phyloP scores from a whole-genome alignment of 35 echinoderm and acorn worm species.

The Apostichopus japonicus region DNA sequence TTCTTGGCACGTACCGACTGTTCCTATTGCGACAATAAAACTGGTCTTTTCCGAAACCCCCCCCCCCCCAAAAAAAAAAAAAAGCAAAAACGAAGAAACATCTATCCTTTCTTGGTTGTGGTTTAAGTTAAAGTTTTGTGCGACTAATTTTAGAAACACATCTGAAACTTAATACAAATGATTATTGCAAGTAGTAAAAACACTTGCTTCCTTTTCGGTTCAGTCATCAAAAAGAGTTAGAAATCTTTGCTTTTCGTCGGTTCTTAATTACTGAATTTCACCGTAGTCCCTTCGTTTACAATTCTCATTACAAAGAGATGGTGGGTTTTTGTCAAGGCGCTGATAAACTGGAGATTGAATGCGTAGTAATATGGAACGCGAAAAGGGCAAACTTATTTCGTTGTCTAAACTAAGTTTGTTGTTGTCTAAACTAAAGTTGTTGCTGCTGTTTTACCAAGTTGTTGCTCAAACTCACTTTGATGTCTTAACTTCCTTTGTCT shows the following conservation, averaged over 20 bases:
- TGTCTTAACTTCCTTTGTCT: too few relatives aligned
- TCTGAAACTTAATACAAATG: neutral
- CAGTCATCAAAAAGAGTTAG: neutral
- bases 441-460: too few relatives aligned
- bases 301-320: slow-evolving; percentile 6
- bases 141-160: neutral
- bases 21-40: too few relatives aligned
- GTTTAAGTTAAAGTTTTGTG: neutral
- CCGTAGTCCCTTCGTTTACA: neutral
- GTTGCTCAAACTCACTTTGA: too few relatives aligned
- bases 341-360: slow-evolving; percentile 5
- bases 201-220: neutral
- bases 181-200: neutral
- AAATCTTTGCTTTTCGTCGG: slow-evolving; percentile 20
- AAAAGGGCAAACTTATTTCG: too few relatives aligned
- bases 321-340: neutral
- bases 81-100: neutral
- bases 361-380: too few relatives aligned
- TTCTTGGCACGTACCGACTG: too few relatives aligned
- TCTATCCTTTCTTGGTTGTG: neutral
- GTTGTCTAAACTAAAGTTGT: too few relatives aligned
- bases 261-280: neutral
- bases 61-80: too few relatives aligned
- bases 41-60: too few relatives aligned
- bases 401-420: too few relatives aligned